These are phyloP conservation scores for Olivierus martensii DNA, from an alignment of 1,140 invertebrate genomes.

Conservation along the genomic window DNA sequence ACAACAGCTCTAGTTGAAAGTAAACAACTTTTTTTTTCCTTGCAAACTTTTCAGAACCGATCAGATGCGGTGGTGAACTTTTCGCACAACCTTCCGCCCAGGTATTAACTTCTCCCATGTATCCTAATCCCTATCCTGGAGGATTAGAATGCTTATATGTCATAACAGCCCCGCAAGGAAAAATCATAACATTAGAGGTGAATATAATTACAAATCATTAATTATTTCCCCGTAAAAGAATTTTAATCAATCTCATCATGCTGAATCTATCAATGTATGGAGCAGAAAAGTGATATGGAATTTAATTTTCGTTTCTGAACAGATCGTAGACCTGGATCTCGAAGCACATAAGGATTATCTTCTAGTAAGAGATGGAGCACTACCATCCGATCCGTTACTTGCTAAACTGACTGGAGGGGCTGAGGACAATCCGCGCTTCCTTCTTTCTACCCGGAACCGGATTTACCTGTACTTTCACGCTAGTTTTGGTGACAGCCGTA, in stretches of 20 bases:
- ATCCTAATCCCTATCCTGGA: constrained; percentile 81
- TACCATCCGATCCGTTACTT: constrained; percentile 65
- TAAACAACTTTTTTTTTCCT: background rate
- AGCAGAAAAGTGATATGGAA: background rate
- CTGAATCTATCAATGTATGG: constrained; percentile 1
- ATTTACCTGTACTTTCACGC: constrained; percentile 88
- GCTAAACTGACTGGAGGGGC: constrained; percentile 57
- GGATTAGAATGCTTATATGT: constrained; percentile 88
- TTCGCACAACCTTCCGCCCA: constrained; percentile 21
- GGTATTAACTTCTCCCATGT: constrained; percentile 66
- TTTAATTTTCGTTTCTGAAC: constrained; percentile 4
- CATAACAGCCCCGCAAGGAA: constrained; percentile 70
- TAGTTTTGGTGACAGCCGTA: constrained; percentile 60
- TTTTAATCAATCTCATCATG: constrained; percentile 1
- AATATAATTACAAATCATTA: background rate
- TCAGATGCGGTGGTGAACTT: constrained; percentile 69
- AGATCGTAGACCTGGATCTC: constrained; percentile 76
- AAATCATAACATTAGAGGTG: constrained; percentile 73
- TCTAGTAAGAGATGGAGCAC: constrained; percentile 73
- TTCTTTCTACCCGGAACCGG: constrained; percentile 78
- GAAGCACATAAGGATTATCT: constrained; percentile 73
- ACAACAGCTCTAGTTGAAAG: background rate
- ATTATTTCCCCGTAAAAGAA: background rate
- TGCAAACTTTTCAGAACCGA: constrained; percentile 64
- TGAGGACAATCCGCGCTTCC: constrained; percentile 57